Conservation (phyloP, 2,113 vertebrate species). For the Centropus unirufus region DNA sequence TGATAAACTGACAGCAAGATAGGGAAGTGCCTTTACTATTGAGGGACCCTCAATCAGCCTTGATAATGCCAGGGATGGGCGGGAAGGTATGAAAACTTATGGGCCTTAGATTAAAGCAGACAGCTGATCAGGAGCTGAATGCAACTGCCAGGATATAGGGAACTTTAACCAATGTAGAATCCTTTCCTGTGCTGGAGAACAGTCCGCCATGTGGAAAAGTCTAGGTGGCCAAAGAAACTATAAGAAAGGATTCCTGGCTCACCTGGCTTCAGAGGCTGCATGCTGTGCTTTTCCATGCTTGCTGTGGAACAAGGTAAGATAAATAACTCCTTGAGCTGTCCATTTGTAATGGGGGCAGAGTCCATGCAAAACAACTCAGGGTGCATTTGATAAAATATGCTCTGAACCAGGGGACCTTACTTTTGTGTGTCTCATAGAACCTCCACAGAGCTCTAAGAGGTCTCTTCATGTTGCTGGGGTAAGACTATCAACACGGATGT, state of each 20-base stretch:
- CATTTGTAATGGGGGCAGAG: not conserved
- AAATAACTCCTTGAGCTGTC: not conserved
- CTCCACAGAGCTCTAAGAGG: not conserved
- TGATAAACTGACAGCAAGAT: not conserved
- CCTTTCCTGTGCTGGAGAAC: not conserved
- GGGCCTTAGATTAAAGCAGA: not conserved
- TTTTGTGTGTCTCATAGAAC: not conserved
- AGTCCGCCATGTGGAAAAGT: not conserved
- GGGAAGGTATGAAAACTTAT: not conserved
- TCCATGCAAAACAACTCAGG: not conserved
- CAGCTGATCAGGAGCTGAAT: not conserved
- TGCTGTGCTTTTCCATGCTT: not conserved
- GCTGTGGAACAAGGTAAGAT: not conserved
- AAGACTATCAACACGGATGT: not conserved
- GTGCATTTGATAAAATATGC: not conserved
- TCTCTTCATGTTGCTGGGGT: not conserved
- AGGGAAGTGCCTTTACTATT: not conserved
- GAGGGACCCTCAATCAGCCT: not conserved
- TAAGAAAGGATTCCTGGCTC: not conserved
- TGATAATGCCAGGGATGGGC: not conserved
- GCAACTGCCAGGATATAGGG: not conserved
- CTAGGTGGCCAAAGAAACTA: not conserved
- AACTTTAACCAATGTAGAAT: not conserved
- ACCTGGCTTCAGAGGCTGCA: not conserved
- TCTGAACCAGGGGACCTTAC: rapidly evolving